Evolutionary conservation across 2,888 invertebrate genomes (phyloP).

Genomic region (Sceliomorpha sp.): DNA sequence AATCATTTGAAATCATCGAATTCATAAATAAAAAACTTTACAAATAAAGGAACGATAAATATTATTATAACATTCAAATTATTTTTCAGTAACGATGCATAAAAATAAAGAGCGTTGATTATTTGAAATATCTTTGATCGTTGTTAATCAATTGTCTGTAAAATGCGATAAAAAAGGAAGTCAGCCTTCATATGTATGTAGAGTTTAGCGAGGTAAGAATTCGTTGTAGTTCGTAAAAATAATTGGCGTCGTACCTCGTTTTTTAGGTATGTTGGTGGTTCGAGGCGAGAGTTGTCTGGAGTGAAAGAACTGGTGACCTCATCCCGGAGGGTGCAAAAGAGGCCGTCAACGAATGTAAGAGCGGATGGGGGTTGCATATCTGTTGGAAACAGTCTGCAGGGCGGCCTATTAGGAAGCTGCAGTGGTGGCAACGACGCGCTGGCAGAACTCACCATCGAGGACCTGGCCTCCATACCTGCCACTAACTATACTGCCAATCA

Average conservation of each 20-base stretch:
- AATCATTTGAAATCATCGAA: too few relatives aligned
- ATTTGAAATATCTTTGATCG: too few relatives aligned
- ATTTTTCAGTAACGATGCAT: too few relatives aligned
- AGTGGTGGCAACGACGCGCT: slow-evolving; percentile 77
- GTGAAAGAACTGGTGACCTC: slow-evolving; percentile 74
- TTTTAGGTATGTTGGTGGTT: slow-evolving; percentile 70
- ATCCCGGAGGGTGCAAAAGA: slow-evolving; percentile 72
- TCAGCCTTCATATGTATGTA: too few relatives aligned
- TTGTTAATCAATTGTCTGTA: too few relatives aligned
- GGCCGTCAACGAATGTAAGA: slow-evolving; percentile 68
- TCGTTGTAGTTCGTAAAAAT: too few relatives aligned
- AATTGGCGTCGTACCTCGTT: not conserved
- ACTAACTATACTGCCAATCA: slow-evolving; percentile 75
- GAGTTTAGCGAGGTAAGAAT: too few relatives aligned
- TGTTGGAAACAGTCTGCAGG: slow-evolving; percentile 55
- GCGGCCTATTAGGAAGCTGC: slow-evolving; percentile 69
- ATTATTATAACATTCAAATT: too few relatives aligned
- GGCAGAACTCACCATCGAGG: slow-evolving; percentile 77
- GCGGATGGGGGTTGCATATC: slow-evolving; percentile 66
- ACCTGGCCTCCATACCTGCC: slow-evolving; percentile 77
- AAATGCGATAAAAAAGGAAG: too few relatives aligned
- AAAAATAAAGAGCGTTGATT: too few relatives aligned
- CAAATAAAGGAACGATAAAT: too few relatives aligned
- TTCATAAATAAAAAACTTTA: too few relatives aligned
- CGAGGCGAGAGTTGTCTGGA: slow-evolving; percentile 73